Conservation (phyloP, 2,113 vertebrate genomes). For the Macrotus californicus region DNA sequence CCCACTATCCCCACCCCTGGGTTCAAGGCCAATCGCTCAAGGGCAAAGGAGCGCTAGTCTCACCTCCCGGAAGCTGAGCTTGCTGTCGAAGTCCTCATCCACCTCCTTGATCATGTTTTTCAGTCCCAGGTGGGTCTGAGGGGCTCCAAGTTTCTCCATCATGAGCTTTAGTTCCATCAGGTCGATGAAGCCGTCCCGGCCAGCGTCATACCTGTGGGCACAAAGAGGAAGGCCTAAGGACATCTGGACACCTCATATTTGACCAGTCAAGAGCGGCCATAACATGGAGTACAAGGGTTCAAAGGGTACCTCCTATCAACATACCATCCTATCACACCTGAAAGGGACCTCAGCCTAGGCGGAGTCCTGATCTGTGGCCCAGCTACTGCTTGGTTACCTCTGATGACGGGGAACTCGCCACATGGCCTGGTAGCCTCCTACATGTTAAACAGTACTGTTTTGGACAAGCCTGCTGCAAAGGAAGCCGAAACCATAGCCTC, state of each 20-base stretch:
- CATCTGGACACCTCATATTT: background rate
- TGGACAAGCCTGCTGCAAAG: background rate
- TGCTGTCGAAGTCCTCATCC: slow-evolving; percentile 94
- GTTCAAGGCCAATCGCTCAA: fast-evolving
- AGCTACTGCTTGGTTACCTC: background rate
- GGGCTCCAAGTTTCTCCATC: slow-evolving; percentile 97
- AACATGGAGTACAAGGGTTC: background rate
- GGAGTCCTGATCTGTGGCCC: background rate
- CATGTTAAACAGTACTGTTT: background rate
- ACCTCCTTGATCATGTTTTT: slow-evolving; percentile 99
- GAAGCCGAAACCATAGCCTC: background rate
- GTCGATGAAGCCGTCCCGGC: slow-evolving; percentile 92
- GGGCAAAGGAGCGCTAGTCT: background rate
- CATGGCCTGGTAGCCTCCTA: background rate
- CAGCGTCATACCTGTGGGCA: slow-evolving; percentile 84
- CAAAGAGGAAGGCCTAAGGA: background rate
- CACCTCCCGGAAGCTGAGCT: slow-evolving; percentile 96
- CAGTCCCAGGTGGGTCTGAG: slow-evolving; percentile 93
- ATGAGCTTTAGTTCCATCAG: slow-evolving; percentile 97
- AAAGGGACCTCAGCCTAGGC: background rate
- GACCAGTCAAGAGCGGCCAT: fast-evolving
- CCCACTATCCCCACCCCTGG: no score
- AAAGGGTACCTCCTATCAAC: no score
- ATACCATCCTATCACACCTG: fast-evolving
- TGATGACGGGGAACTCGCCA: background rate